These are phyloP conservation scores for Cavia aperea DNA, from an alignment of 2,113 vertebrate species.

Conservation along the genomic window DNA sequence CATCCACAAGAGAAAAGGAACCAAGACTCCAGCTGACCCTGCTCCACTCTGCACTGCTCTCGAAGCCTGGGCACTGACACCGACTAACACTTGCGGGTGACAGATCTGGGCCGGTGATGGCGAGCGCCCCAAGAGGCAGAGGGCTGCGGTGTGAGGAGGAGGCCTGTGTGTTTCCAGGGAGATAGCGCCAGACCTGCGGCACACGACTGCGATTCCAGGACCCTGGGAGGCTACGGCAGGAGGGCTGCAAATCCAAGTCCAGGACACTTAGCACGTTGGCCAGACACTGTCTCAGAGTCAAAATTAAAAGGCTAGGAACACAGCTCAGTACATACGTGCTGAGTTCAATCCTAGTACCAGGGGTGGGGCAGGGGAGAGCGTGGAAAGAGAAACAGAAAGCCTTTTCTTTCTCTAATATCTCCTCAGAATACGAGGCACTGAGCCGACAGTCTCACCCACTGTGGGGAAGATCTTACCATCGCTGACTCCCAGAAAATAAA, in stretches of 20 bases:
- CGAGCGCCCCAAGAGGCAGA: neutral
- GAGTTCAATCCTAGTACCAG: neutral
- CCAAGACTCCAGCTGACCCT: too few relatives aligned
- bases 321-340: neutral
- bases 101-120: neutral
- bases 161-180: neutral
- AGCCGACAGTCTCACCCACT: neutral
- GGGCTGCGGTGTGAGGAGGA: rapidly evolving
- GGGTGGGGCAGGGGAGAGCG: too few relatives aligned
- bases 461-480: neutral
- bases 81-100: rapidly evolving
- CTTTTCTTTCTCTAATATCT: neutral
- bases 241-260: neutral
- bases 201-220: neutral
- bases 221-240: neutral
- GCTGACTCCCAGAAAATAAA: neutral
- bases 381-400: neutral
- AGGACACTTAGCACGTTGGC: neutral
- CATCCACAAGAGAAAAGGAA: too few relatives aligned
- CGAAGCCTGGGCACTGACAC: too few relatives aligned
- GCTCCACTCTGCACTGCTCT: neutral
- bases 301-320: neutral
- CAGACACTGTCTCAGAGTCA: neutral
- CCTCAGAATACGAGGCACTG: neutral
- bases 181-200: neutral